phyloP scores from a whole-genome alignment of 2,888 invertebrate genomes.

The Habroteleia sp. region DNA sequence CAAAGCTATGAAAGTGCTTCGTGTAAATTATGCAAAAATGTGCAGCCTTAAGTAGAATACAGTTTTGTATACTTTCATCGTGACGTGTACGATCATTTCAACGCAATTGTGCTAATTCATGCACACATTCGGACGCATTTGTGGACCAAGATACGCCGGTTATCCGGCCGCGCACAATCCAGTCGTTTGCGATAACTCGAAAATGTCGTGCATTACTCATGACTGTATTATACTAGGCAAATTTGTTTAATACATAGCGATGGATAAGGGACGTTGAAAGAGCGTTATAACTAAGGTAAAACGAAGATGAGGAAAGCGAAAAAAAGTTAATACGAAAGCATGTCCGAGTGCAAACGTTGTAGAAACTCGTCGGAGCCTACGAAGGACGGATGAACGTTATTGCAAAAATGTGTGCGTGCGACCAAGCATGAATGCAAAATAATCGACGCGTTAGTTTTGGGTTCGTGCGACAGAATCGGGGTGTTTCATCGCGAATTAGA shows the following conservation, averaged over 20 bases:
- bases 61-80: not conserved
- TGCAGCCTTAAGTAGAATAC: no score
- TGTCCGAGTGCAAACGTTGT: slow-evolving; percentile 34
- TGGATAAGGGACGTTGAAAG: slow-evolving; percentile 31
- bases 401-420: slow-evolving; percentile 52
- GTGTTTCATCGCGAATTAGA: slow-evolving; percentile 43
- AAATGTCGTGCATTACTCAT: slow-evolving; percentile 70
- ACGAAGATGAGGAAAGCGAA: not conserved
- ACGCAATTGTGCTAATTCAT: not conserved
- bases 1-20: not conserved
- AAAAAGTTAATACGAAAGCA: slow-evolving; percentile 6
- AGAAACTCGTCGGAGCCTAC: slow-evolving; percentile 52
- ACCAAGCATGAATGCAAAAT: slow-evolving; percentile 60
- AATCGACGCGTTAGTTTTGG: slow-evolving; percentile 33
- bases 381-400: slow-evolving; percentile 30
- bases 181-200: slow-evolving; percentile 5
- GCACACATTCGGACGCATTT: not conserved
- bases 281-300: slow-evolving; percentile 5
- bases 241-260: slow-evolving; percentile 73
- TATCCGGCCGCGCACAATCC: not conserved
- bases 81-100: not conserved
- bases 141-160: slow-evolving; percentile 2
- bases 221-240: slow-evolving; percentile 77
- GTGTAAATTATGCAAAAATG: not conserved
- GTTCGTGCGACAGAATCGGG: slow-evolving; percentile 25